A percentile compares a stretch with the other conserved stretches of the same genome.
Evolutionary conservation across 2,113 vertebrate species (phyloP).

Genomic region (Caretta caretta): DNA sequence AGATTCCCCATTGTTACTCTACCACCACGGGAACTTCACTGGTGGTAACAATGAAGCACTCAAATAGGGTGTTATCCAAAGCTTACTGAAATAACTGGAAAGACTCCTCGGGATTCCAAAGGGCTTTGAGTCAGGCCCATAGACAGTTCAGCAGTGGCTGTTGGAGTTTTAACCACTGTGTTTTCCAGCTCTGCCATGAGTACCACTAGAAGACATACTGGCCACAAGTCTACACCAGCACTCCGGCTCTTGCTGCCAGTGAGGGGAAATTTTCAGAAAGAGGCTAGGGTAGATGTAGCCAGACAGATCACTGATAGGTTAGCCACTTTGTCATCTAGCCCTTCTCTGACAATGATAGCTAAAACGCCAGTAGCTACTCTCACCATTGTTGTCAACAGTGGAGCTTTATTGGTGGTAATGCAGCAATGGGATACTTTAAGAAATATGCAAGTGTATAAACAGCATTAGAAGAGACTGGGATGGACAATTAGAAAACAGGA

Average conservation of each 20-base stretch:
- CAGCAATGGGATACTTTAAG: background rate
- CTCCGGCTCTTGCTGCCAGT: background rate
- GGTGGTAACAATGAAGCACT: background rate
- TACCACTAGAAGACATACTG: background rate
- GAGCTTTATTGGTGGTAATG: background rate
- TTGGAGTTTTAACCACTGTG: background rate
- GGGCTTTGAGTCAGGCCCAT: background rate
- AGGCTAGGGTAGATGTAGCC: background rate
- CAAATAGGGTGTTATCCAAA: background rate
- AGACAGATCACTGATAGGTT: background rate
- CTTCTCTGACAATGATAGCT: background rate
- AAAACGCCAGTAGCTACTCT: background rate
- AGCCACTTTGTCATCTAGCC: background rate
- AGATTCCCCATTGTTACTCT: background rate
- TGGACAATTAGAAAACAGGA: slow-evolving; percentile 28
- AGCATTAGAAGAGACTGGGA: background rate
- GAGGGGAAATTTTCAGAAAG: background rate
- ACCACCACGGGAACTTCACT: background rate
- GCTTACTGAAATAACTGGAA: background rate
- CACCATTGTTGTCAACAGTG: background rate
- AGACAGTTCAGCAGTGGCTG: background rate
- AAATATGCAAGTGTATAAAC: background rate
- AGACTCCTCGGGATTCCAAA: background rate
- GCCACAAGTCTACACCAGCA: background rate
- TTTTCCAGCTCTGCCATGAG: background rate